Conservation (phyloP, 2,113 vertebrate genomes). For the Junco hyemalis region DNA sequence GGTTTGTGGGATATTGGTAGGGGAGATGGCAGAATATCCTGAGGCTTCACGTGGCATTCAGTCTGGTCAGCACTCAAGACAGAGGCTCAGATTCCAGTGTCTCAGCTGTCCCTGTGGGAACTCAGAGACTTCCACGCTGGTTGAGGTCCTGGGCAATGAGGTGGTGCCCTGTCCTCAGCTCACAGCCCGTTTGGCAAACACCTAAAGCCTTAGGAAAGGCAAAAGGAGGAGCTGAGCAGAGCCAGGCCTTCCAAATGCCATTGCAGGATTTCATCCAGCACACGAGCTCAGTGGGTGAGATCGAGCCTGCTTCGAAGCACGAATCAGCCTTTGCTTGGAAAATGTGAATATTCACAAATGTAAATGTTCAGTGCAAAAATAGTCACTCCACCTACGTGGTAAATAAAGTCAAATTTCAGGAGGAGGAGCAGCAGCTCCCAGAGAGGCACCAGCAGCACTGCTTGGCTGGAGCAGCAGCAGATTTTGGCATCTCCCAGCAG, state of each 20-base stretch:
- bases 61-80: neutral
- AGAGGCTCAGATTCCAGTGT: neutral
- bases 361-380: conserved; percentile 65
- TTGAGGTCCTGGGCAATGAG: neutral
- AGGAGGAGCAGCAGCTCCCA: neutral
- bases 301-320: neutral
- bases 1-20: neutral
- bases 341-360: conserved; percentile 55
- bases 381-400: conserved; percentile 6
- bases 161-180: neutral
- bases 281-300: neutral
- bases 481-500: neutral
- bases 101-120: neutral
- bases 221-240: neutral
- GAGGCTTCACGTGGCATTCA: neutral
- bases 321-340: neutral
- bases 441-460: neutral
- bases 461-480: neutral
- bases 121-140: accelerated
- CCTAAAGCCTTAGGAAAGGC: neutral
- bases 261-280: neutral
- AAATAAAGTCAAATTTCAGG: conserved; percentile 12
- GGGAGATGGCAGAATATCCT: neutral
- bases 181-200: neutral
- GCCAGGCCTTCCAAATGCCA: neutral